A percentile compares a stretch with the other conserved stretches of the same genome.
Evolutionary conservation across 2,797 vertebrate species (phyloP).

Genomic region (Sphenopsis melanotis): DNA sequence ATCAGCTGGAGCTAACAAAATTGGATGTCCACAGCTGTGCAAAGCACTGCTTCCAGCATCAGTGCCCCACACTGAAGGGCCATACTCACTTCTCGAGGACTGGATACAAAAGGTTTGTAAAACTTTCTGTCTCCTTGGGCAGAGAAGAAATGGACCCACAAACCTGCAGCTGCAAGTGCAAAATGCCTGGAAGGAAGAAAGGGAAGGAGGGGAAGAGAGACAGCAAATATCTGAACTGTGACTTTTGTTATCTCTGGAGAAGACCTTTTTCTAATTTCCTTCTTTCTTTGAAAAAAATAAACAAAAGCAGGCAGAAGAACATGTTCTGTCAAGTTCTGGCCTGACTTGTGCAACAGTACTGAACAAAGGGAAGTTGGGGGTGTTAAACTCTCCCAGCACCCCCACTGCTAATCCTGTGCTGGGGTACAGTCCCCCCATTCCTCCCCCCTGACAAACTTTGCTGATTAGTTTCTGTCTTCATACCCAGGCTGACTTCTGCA

Average conservation of each 20-base stretch:
- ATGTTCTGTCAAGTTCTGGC: neutral
- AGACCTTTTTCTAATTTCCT: neutral
- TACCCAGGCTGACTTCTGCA: slow-evolving; percentile 27
- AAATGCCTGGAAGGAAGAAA: neutral
- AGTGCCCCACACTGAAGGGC: neutral
- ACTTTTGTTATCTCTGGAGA: neutral
- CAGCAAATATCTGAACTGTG: neutral
- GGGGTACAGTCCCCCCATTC: neutral
- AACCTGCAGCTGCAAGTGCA: neutral
- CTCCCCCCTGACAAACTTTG: neutral
- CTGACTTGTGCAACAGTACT: neutral
- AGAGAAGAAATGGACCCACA: neutral
- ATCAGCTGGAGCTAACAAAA: neutral
- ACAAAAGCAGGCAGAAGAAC: neutral
- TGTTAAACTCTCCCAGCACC: neutral
- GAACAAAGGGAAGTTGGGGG: neutral
- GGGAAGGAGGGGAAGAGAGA: neutral
- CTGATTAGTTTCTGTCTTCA: slow-evolving; percentile 15
- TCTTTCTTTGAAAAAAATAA: neutral
- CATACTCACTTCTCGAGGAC: neutral
- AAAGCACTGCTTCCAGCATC: neutral
- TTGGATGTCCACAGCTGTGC: neutral
- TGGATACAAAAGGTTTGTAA: neutral
- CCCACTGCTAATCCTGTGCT: neutral
- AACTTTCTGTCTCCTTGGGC: neutral